Conservation (phyloP, 35 echinoderm and acorn worm genomes). For the Amphiura filiformis region DNA sequence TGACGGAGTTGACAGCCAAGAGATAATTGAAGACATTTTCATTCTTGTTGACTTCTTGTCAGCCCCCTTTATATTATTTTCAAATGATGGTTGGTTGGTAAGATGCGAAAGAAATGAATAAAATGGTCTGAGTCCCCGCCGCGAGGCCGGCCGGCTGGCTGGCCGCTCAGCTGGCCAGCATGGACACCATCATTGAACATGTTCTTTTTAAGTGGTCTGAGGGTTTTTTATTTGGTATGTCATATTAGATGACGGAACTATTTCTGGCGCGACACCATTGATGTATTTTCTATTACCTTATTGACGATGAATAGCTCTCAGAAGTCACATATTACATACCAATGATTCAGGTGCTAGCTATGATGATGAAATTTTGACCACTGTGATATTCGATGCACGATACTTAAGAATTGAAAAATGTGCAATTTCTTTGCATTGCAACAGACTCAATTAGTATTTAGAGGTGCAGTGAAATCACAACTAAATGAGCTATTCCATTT, state of each 20-base stretch:
- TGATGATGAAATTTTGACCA: background rate
- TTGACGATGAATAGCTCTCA: background rate
- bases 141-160: too few relatives aligned
- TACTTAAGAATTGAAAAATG: background rate
- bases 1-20: background rate
- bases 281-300: background rate
- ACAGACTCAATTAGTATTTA: background rate
- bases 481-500: too few relatives aligned
- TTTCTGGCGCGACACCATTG: background rate
- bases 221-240: conserved; percentile 1
- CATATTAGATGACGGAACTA: background rate
- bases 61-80: background rate
- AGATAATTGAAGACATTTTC: conserved; percentile 5
- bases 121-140: background rate
- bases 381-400: background rate
- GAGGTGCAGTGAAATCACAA: background rate
- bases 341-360: background rate
- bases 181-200: background rate
- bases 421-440: background rate
- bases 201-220: background rate
- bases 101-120: background rate
- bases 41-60: too few relatives aligned
- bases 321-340: background rate
- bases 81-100: background rate
- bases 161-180: background rate